Evolutionary conservation across 2,113 vertebrate species (phyloP).

Genomic region (Silurus asotus): DNA sequence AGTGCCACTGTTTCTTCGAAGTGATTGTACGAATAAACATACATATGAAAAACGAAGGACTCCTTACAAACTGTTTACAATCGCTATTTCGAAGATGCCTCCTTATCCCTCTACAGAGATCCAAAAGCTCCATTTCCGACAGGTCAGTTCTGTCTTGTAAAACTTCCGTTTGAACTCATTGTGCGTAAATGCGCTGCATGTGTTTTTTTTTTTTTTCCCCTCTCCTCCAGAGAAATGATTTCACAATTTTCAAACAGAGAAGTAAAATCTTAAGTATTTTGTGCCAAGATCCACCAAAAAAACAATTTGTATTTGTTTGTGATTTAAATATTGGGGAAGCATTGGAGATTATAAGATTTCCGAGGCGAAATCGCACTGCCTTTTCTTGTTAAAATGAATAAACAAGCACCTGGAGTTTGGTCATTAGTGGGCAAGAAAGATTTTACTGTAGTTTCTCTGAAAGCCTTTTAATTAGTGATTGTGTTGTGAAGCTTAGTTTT

Average conservation of each 20-base stretch:
- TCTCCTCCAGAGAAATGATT: not conserved
- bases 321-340: slow-evolving; percentile 7
- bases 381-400: slow-evolving; percentile 24
- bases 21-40: not conserved
- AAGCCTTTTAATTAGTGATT: slow-evolving; percentile 11
- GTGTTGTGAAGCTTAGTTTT: not conserved
- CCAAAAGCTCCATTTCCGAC: not conserved
- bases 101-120: not conserved
- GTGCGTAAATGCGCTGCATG: too few species aligned
- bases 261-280: slow-evolving; percentile 6
- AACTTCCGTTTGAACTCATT: not conserved
- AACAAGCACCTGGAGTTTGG: slow-evolving; percentile 10
- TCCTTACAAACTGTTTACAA: not conserved
- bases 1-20: not conserved
- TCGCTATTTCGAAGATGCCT: not conserved
- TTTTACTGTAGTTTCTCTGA: slow-evolving; percentile 11
- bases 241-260: not conserved
- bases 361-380: not conserved
- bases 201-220: not conserved
- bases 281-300: too few species aligned
- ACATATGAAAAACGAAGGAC: not conserved
- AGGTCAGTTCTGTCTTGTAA: not conserved
- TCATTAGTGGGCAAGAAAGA: not conserved
- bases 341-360: slow-evolving; percentile 12
- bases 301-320: not conserved